Conservation (phyloP, 2,888 invertebrate species). For the Caenorhabditis auriculariae region DNA sequence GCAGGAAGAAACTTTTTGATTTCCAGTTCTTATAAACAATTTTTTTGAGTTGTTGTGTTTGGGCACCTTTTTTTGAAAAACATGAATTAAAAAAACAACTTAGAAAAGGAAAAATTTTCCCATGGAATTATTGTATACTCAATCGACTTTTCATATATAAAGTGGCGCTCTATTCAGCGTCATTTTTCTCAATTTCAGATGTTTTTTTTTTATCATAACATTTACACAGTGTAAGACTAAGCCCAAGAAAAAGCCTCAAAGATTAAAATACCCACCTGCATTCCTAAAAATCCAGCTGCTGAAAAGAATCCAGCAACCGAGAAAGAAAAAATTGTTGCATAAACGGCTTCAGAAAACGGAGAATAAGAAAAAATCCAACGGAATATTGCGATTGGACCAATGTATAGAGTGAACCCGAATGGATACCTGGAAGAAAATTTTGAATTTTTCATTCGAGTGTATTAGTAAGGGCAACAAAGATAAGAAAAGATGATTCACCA, state of each 20-base stretch:
- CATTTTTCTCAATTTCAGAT: too few relatives aligned
- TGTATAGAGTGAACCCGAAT: constrained; percentile 51
- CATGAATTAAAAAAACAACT: too few relatives aligned
- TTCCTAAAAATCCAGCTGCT: constrained; percentile 50
- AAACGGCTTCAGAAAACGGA: constrained; percentile 11
- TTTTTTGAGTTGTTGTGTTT: too few relatives aligned
- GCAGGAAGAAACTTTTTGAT: too few relatives aligned
- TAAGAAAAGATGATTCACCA: constrained; percentile 24
- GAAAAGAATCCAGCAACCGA: constrained; percentile 42
- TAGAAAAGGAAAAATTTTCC: too few relatives aligned
- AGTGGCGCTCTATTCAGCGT: too few relatives aligned
- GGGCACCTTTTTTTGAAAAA: too few relatives aligned
- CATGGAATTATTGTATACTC: too few relatives aligned
- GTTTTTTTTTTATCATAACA: too few relatives aligned
- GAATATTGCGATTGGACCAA: constrained; percentile 54
- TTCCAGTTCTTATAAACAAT: too few relatives aligned
- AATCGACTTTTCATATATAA: too few relatives aligned
- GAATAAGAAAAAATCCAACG: constrained; percentile 43
- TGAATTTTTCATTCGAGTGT: background rate
- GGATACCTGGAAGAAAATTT: constrained; percentile 35
- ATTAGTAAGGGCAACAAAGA: background rate
- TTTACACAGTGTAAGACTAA: too few relatives aligned
- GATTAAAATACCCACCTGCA: constrained; percentile 38
- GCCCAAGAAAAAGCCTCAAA: background rate
- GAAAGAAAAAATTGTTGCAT: constrained; percentile 46